These are phyloP conservation scores for Hippocampus comes DNA, from an alignment of 2,113 vertebrate species.

Conservation along the genomic window DNA sequence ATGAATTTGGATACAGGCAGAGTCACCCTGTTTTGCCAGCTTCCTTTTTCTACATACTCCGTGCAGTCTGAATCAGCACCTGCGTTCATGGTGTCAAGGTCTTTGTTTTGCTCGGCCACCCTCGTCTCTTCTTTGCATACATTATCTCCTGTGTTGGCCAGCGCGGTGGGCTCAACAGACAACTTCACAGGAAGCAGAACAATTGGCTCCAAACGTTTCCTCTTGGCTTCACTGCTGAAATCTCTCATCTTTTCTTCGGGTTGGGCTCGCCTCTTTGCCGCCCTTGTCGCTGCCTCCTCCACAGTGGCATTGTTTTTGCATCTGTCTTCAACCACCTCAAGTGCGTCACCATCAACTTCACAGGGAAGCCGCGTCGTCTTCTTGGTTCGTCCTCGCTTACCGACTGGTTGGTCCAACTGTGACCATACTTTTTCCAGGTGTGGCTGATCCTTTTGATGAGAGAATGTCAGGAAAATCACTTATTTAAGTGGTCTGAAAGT, in stretches of 20 bases:
- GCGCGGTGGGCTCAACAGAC: not conserved
- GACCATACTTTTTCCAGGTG: not conserved
- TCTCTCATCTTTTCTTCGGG: not conserved
- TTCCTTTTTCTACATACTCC: not conserved
- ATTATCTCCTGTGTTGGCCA: not conserved
- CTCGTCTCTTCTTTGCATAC: not conserved
- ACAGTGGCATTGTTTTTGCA: not conserved
- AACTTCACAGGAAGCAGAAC: not conserved
- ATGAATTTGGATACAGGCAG: too few species aligned
- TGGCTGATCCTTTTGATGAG: not conserved
- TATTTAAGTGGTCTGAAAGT: not conserved
- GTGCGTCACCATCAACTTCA: not conserved
- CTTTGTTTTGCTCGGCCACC: not conserved
- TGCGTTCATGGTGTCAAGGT: not conserved
- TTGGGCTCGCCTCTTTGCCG: conserved; percentile 24
- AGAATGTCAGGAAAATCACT: not conserved
- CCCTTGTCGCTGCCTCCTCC: not conserved
- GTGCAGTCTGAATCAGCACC: not conserved
- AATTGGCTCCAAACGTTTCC: conserved; percentile 2
- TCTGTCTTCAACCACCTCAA: conserved; percentile 1
- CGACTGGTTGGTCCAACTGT: fast-evolving
- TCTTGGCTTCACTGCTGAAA: conserved; percentile 23
- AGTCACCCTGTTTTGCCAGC: not conserved
- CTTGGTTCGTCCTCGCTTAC: not conserved
- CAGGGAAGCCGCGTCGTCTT: not conserved